Evolutionary conservation across 2,113 vertebrate species (phyloP).

Genomic region (Gobius niger): DNA sequence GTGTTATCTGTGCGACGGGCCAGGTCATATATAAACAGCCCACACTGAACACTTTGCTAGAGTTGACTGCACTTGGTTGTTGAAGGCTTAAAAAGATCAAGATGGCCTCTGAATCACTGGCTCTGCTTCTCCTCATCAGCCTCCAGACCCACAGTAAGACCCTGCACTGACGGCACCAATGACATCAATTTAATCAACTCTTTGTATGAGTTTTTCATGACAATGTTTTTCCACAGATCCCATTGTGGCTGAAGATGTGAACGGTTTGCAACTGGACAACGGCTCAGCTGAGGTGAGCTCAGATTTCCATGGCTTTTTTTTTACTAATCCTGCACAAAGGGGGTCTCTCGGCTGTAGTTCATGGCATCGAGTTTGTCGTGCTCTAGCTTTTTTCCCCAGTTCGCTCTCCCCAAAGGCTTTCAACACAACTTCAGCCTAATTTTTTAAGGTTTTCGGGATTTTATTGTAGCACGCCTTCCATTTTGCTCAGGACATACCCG

Average conservation of each 20-base stretch:
- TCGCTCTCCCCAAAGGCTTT: no score
- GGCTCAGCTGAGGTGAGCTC: slow-evolving; percentile 31
- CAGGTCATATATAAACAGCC: slow-evolving; percentile 31
- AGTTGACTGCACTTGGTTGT: background rate
- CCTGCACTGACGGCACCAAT: background rate
- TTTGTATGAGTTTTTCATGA: background rate
- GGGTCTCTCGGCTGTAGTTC: no score
- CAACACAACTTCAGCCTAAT: no score
- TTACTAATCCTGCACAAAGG: background rate
- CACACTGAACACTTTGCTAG: slow-evolving; percentile 14
- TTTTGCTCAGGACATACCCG: no score
- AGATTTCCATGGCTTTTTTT: background rate
- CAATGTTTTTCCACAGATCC: slow-evolving; percentile 41
- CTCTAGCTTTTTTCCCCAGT: no score
- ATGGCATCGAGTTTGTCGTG: no score
- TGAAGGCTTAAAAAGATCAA: background rate
- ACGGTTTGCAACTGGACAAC: slow-evolving; percentile 17
- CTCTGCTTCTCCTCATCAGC: slow-evolving; percentile 47
- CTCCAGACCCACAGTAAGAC: slow-evolving; percentile 61
- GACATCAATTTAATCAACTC: background rate
- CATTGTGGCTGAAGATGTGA: slow-evolving; percentile 19
- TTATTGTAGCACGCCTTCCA: no score
- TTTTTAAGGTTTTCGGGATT: no score
- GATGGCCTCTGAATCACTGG: slow-evolving; percentile 54
- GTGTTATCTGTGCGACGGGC: slow-evolving; percentile 10